These are phyloP conservation scores for Parnassius mnemosyne DNA, from an alignment of 2,888 invertebrate genomes.

Conservation along the genomic window DNA sequence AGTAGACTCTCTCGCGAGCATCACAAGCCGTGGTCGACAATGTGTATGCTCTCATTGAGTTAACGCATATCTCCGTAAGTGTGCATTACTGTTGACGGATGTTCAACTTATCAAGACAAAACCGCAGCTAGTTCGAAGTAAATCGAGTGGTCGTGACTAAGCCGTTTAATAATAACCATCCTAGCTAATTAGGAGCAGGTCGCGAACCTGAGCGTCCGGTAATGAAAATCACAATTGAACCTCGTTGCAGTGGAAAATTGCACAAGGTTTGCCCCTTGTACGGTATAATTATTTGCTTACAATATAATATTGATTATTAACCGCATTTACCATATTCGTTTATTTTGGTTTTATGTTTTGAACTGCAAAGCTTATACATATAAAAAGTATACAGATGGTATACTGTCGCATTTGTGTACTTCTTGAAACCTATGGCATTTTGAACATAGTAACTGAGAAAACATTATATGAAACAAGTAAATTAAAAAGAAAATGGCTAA, in stretches of 20 bases:
- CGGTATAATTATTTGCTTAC: conserved; percentile 37
- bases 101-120: conserved; percentile 63
- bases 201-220: conserved; percentile 68
- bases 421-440: too few relatives aligned
- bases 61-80: neutral
- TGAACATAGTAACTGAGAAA: neutral
- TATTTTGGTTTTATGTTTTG: too few relatives aligned
- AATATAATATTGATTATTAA: conserved; percentile 1
- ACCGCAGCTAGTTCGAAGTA: conserved; percentile 69
- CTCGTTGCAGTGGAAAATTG: conserved; percentile 69
- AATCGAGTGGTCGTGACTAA: conserved; percentile 74
- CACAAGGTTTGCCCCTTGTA: conserved; percentile 47
- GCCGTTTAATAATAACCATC: conserved; percentile 77
- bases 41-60: conserved; percentile 12
- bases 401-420: too few relatives aligned
- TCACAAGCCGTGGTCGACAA: conserved; percentile 14
- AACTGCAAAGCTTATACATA: too few relatives aligned
- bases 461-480: too few relatives aligned
- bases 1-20: conserved; percentile 27
- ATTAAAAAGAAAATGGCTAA: too few relatives aligned
- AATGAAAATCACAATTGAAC: conserved; percentile 77
- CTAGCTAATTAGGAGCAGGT: conserved; percentile 77
- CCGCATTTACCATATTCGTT: too few relatives aligned
- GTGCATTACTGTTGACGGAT: conserved; percentile 49
- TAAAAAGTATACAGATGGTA: too few relatives aligned